These are phyloP conservation scores for Helarctos malayanus DNA, from an alignment of 2,797 vertebrate genomes.

Conservation along the genomic window DNA sequence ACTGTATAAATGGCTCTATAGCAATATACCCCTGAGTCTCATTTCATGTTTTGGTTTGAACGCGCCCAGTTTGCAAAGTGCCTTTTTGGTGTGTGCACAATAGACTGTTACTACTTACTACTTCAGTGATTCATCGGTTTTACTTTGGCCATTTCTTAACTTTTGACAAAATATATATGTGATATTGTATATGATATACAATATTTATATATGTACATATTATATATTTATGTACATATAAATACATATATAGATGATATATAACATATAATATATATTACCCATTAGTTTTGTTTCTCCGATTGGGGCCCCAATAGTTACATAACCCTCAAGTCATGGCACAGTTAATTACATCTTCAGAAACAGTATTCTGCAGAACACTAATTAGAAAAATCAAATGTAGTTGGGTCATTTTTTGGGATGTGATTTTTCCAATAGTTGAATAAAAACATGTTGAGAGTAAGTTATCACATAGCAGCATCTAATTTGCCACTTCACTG, in stretches of 20 bases:
- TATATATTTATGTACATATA: neutral
- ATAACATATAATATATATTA: neutral
- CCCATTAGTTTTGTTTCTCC: neutral
- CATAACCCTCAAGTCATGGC: neutral
- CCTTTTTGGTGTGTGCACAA: neutral
- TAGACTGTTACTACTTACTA: neutral
- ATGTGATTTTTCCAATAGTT: neutral
- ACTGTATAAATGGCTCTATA: neutral
- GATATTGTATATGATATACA: neutral
- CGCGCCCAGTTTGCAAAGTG: neutral
- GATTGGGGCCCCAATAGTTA: neutral
- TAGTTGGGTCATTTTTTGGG: neutral
- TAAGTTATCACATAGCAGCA: neutral
- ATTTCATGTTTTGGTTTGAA: neutral
- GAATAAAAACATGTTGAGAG: neutral
- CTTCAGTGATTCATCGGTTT: neutral
- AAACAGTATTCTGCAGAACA: neutral
- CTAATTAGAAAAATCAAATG: conserved; percentile 27
- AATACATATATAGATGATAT: neutral
- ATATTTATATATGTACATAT: neutral
- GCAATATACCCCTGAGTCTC: neutral
- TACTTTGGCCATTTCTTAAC: neutral
- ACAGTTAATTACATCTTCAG: conserved; percentile 16
- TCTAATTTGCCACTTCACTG: neutral
- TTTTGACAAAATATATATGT: neutral